phyloP scores from a whole-genome alignment of 2,888 invertebrate species.

The Eremobia ochroleuca region DNA sequence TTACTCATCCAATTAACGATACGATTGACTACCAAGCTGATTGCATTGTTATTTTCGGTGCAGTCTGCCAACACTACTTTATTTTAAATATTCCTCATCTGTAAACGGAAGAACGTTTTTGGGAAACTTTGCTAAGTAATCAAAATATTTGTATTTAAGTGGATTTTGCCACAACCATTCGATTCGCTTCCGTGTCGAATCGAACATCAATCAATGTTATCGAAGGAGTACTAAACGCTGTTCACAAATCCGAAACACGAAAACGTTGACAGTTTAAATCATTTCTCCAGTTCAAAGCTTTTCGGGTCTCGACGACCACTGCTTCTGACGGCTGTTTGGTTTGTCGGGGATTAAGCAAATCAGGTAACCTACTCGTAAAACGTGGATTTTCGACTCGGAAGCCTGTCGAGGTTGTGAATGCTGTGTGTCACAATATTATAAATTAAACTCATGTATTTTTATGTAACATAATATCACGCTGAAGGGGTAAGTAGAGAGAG shows the following conservation, averaged over 20 bases:
- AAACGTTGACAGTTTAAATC: not conserved
- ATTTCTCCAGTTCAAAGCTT: too few species aligned
- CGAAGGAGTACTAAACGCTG: not conserved
- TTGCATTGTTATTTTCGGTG: slow-evolving; percentile 50
- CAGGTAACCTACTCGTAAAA: not conserved
- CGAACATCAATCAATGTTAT: not conserved
- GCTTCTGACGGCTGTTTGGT: not conserved
- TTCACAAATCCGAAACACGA: not conserved
- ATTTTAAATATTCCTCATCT: slow-evolving; percentile 37
- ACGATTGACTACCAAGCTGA: slow-evolving; percentile 32
- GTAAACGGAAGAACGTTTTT: slow-evolving; percentile 8
- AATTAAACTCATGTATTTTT: not conserved
- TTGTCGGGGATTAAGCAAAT: not conserved
- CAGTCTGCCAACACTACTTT: slow-evolving; percentile 31
- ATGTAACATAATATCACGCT: not conserved
- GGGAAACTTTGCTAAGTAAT: not conserved
- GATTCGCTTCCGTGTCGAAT: not conserved
- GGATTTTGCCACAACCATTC: not conserved
- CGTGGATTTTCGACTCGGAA: not conserved
- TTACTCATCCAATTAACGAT: slow-evolving; percentile 55
- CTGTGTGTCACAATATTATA: not conserved
- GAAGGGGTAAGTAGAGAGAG: not conserved
- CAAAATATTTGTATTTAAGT: not conserved
- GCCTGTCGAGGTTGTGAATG: not conserved
- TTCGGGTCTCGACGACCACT: not conserved